These are phyloP conservation scores for Ophiothrix spiculata DNA, from an alignment of 35 echinoderm and acorn worm species.

Conservation along the genomic window DNA sequence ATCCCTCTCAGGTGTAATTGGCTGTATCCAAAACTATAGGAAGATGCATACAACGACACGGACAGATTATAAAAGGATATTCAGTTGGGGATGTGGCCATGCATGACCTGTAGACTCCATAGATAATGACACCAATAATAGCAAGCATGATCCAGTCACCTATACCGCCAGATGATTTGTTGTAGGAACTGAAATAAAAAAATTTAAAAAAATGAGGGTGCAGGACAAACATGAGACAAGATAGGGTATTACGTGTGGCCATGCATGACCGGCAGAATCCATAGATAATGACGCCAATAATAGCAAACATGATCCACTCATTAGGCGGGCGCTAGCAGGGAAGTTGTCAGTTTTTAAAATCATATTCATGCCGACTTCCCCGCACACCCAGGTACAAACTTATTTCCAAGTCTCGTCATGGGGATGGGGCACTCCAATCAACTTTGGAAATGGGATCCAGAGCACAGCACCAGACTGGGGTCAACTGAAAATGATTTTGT, in stretches of 20 bases:
- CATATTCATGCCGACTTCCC: too few species aligned
- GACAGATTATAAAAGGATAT: conserved; percentile 72
- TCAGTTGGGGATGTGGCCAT: conserved; percentile 19
- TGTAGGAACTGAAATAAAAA: conserved; percentile 11
- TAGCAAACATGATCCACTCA: conserved; percentile 72
- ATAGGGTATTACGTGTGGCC: conserved; percentile 1
- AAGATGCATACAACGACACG: too few species aligned
- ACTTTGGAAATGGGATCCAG: too few species aligned
- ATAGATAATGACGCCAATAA: conserved; percentile 84
- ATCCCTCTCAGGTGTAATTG: too few species aligned
- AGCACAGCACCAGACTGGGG: too few species aligned
- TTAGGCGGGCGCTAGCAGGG: too few species aligned
- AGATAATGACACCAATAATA: conserved; percentile 84
- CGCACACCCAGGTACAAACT: too few species aligned
- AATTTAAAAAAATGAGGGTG: neutral
- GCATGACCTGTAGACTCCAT: conserved; percentile 81
- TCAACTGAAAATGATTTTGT: too few species aligned
- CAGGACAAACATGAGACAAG: conserved; percentile 13
- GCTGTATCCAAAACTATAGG: too few species aligned
- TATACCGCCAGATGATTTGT: conserved; percentile 31
- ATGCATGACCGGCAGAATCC: conserved; percentile 77
- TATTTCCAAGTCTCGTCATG: too few species aligned
- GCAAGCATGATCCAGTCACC: conserved; percentile 76
- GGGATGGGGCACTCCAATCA: too few species aligned
- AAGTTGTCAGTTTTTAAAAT: too few species aligned